Evolutionary conservation across 2,113 vertebrate genomes (phyloP), one percentile per base, ranked within the genome.

Genomic region (Oophaga pumilio): DNA sequence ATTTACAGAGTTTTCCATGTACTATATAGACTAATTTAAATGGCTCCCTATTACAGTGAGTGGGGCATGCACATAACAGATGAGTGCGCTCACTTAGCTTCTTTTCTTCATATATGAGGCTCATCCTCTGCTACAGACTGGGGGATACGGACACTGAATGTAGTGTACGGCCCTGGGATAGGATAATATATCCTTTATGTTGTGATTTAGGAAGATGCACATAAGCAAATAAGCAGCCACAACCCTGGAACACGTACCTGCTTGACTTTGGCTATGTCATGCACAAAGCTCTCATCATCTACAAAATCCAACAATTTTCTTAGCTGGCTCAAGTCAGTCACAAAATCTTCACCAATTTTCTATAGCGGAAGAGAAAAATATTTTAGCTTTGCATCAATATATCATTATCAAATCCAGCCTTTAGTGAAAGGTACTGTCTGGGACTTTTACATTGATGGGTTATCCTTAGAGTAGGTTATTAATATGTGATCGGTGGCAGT

Each of bases 231-330:
- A 13, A 71, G 43, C 2, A 14, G 15, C 69, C 28, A 43, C 69
- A 43, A 17, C 6, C 7, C 14, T 43, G 18, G 76, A 6, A 8
- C n/a, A 53, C 13, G 86, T 92, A 97, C 96, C 96, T 97, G 96
- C 89, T 97, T 98, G 82, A 96, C 95, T 90, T 96, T 96, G 3
- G 97, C 95, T 89, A 98, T 93, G 0, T 97, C 95, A 88, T 96
- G 93, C 91, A 97, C 95, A 86, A 98, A 96, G 1, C 85, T 76
- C 9, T 96, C 96, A 0, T 97, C 93, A 7, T 93, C 86, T 0
- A 96, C 90, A 74, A 94, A 94, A 7, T 94, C 91, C 90, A 97
- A 89, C 6, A 97, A 89, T 85, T 96, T 95, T 92, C 91, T 95
- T 86, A 97, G 91, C 83, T 97, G 94, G 86, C 91, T 94, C 69